Percentiles rank a stretch among this genome's conserved stretches.
phyloP scores from a whole-genome alignment of 1,140 invertebrate species.

The Drosophila azteca region DNA sequence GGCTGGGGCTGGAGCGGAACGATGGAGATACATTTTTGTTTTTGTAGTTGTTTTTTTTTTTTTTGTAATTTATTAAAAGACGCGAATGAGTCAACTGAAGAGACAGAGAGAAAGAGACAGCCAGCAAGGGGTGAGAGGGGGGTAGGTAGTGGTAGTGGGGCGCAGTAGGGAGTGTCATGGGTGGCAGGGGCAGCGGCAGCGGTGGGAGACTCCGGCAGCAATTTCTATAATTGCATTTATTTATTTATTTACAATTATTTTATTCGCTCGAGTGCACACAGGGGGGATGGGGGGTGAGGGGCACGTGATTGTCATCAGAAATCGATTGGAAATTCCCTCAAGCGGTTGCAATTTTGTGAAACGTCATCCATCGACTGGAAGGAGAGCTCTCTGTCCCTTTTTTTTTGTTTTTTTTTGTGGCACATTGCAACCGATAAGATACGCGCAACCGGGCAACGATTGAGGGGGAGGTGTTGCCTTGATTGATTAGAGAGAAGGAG shows the following conservation, averaged over 20 bases:
- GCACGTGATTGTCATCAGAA: constrained; percentile 69
- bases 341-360: constrained; percentile 16
- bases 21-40: constrained; percentile 31
- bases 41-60: constrained; percentile 17
- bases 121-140: not conserved
- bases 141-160: not conserved
- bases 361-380: constrained; percentile 30
- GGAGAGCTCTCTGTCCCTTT: not conserved
- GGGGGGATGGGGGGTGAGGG: no score
- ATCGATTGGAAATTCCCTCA: constrained; percentile 59
- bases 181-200: no score
- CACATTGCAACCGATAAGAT: constrained; percentile 59
- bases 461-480: not conserved
- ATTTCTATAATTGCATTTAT: constrained; percentile 72
- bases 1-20: not conserved
- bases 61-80: constrained; percentile 53
- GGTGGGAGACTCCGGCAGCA: constrained; percentile 6
- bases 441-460: constrained; percentile 17
- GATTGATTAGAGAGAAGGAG: not conserved
- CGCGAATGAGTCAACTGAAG: constrained; percentile 28
- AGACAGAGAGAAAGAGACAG: no score
- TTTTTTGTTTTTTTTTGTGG: constrained; percentile 19
- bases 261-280: constrained; percentile 8
- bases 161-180: no score
- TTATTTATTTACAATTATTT: constrained; percentile 69